These are phyloP conservation scores for Ceratotherium simum DNA, from an alignment of 2,113 vertebrate genomes.

Conservation along the genomic window DNA sequence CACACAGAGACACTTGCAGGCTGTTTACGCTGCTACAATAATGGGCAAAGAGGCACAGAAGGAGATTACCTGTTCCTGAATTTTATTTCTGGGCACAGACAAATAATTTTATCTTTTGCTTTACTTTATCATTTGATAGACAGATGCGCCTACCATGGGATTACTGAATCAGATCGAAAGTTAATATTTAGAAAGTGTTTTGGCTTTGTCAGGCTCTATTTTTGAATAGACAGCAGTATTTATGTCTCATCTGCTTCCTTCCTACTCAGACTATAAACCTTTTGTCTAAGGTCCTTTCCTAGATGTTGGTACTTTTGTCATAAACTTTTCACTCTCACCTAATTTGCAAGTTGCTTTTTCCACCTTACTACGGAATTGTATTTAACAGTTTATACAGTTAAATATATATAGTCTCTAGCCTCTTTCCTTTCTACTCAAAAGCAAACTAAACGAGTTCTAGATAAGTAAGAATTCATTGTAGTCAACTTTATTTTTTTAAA, in stretches of 20 bases:
- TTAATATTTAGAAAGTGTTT: slow-evolving; percentile 81
- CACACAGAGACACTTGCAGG: not conserved
- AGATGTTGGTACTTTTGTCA: slow-evolving; percentile 23
- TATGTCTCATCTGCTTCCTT: slow-evolving; percentile 65
- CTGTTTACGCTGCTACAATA: not conserved
- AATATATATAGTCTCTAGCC: not conserved
- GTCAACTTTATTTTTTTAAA: not conserved
- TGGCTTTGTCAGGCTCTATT: slow-evolving; percentile 73
- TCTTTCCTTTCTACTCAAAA: slow-evolving; percentile 30
- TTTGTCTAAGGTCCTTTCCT: slow-evolving; percentile 47
- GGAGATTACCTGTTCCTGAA: slow-evolving; percentile 8
- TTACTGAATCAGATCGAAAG: slow-evolving; percentile 67
- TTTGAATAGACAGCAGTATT: slow-evolving; percentile 76
- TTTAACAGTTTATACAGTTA: not conserved
- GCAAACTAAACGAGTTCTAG: slow-evolving; percentile 22
- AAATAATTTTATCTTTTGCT: slow-evolving; percentile 61
- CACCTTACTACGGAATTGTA: not conserved
- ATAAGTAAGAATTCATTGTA: not conserved
- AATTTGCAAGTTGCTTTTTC: slow-evolving; percentile 43
- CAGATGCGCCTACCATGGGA: slow-evolving; percentile 45
- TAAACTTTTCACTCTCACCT: slow-evolving; percentile 33
- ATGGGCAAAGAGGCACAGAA: not conserved
- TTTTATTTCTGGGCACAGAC: slow-evolving; percentile 58
- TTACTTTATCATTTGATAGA: slow-evolving; percentile 57
- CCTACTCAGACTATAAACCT: slow-evolving; percentile 48